These are phyloP conservation scores for Benthosema pterotum DNA, from an alignment of 2,797 vertebrate genomes.

Conservation along the genomic window DNA sequence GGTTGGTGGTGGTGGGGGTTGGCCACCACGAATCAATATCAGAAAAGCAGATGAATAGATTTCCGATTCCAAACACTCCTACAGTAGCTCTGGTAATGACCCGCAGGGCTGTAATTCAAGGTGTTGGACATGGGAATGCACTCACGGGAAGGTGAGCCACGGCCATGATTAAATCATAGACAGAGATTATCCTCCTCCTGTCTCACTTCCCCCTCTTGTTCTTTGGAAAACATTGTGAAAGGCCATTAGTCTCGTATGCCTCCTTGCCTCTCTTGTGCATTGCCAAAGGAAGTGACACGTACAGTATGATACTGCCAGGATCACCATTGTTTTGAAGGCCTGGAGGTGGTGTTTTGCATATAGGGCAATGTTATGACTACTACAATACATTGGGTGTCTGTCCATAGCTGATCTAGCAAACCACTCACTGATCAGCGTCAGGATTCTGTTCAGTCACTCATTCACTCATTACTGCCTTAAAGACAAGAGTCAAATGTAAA, in stretches of 20 bases:
- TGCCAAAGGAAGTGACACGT: slow-evolving; percentile 37
- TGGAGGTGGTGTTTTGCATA: slow-evolving; percentile 1
- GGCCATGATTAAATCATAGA: slow-evolving; percentile 54
- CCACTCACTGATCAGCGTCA: no score
- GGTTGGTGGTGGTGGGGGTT: neutral
- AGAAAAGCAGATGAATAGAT: slow-evolving; percentile 67
- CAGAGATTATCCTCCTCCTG: slow-evolving; percentile 34
- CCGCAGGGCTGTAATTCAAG: slow-evolving; percentile 57
- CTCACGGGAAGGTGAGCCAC: slow-evolving; percentile 45
- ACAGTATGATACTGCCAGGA: slow-evolving; percentile 27
- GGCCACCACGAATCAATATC: slow-evolving; percentile 62
- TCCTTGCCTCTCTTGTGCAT: slow-evolving; percentile 57
- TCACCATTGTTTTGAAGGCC: slow-evolving; percentile 44
- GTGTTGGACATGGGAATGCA: slow-evolving; percentile 59
- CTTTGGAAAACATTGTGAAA: slow-evolving; percentile 54
- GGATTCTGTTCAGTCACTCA: no score
- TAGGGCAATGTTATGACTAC: no score
- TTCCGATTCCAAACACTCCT: slow-evolving; percentile 58
- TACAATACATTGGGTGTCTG: no score
- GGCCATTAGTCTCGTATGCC: slow-evolving; percentile 55
- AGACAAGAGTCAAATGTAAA: no score
- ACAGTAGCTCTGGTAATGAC: slow-evolving; percentile 54
- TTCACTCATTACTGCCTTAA: no score
- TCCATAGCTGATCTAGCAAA: no score
- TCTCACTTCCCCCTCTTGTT: slow-evolving; percentile 36